Conservation (phyloP, 2,113 vertebrate genomes). For the Alethe castanea region DNA sequence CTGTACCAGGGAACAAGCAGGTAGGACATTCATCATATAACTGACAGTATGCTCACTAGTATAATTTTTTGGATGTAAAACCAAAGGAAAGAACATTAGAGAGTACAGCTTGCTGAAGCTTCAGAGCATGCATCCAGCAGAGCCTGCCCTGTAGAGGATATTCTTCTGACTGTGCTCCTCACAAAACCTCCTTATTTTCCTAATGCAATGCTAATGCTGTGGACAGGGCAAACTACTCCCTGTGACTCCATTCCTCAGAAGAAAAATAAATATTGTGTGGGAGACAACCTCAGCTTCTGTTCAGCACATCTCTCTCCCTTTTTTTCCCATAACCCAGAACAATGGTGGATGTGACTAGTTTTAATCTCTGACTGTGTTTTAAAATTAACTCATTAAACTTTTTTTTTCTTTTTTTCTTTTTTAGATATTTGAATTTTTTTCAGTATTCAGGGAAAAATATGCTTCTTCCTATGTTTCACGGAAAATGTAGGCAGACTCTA, state of each 20-base stretch:
- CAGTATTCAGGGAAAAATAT: background rate
- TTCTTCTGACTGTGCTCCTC: background rate
- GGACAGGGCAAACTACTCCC: background rate
- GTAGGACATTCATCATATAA: slow-evolving; percentile 1
- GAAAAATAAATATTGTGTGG: background rate
- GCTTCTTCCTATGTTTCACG: background rate
- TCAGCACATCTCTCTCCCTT: accelerated
- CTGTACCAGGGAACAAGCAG: background rate
- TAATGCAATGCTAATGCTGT: background rate
- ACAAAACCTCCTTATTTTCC: background rate
- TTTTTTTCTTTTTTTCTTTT: background rate
- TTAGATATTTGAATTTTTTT: background rate
- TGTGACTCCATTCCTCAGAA: background rate
- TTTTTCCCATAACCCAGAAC: background rate
- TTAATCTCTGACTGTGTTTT: background rate
- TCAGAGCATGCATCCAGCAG: background rate
- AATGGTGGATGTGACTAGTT: background rate
- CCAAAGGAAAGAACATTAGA: background rate
- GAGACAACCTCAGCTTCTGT: background rate
- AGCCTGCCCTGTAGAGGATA: background rate
- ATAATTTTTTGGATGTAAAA: background rate
- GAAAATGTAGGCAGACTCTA: background rate
- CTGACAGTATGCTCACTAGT: background rate
- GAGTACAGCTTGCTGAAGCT: background rate
- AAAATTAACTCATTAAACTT: background rate